A percentile compares a stretch with the other conserved stretches of the same genome.
phyloP scores from a whole-genome alignment of 2,113 vertebrate species.

The Brachionichthys hirsutus region DNA sequence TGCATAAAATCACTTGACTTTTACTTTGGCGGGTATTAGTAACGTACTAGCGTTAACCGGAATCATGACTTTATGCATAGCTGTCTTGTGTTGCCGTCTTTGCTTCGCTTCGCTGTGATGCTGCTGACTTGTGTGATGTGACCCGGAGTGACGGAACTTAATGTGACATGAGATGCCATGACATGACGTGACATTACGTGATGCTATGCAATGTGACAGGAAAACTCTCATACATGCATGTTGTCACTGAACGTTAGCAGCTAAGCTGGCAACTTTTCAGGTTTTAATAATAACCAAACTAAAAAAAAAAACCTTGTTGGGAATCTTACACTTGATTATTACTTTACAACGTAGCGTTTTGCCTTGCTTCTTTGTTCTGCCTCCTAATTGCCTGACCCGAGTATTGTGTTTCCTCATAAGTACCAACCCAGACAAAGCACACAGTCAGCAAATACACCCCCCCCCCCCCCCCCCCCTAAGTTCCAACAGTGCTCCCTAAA shows the following conservation, averaged over 20 bases:
- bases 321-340: conserved; percentile 18
- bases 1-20: not conserved
- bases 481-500: conserved; percentile 55
- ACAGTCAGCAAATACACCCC: conserved; percentile 66
- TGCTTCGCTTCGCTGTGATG: conserved; percentile 19
- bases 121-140: conserved; percentile 17
- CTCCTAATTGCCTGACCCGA: conserved; percentile 52
- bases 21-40: not conserved
- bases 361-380: conserved; percentile 26
- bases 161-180: conserved; percentile 7
- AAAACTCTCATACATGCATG: not conserved
- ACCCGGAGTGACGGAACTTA: conserved; percentile 1
- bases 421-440: conserved; percentile 57
- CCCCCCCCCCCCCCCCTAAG: conserved; percentile 14
- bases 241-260: too few relatives aligned
- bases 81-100: not conserved
- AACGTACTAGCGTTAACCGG: not conserved
- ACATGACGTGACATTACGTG: not conserved
- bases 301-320: not conserved
- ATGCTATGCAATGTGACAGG: conserved; percentile 14
- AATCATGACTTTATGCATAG: not conserved
- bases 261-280: not conserved
- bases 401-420: conserved; percentile 44
- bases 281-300: conserved; percentile 1
- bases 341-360: conserved; percentile 9